Evolutionary conservation across 2,113 vertebrate species (phyloP).

Genomic region (Mirza zaza): DNA sequence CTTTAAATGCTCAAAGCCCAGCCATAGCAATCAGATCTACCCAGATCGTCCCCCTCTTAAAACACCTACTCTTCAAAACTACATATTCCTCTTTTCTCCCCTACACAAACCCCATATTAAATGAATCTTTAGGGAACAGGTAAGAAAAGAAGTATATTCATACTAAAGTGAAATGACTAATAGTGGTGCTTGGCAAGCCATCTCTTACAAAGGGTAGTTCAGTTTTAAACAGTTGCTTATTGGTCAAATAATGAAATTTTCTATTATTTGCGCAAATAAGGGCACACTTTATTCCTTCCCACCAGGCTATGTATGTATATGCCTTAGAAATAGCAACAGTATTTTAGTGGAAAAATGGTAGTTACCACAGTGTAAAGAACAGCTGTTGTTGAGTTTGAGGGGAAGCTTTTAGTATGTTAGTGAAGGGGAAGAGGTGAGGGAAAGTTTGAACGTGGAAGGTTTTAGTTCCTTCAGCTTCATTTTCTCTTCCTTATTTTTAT

Average conservation of each 20-base stretch:
- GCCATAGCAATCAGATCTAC: neutral
- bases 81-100: neutral
- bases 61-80: neutral
- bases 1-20: neutral
- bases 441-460: conserved; percentile 28
- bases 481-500: conserved; percentile 74
- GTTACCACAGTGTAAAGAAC: neutral
- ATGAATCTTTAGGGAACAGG: neutral
- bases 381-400: neutral
- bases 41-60: neutral
- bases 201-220: neutral
- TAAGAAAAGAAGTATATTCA: neutral
- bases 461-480: conserved; percentile 56
- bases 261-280: conserved; percentile 6
- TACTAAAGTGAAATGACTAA: neutral
- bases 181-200: neutral
- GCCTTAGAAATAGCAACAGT: neutral
- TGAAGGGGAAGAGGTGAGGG: conserved; percentile 47
- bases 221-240: conserved; percentile 1
- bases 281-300: neutral
- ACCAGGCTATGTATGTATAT: neutral
- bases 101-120: neutral
- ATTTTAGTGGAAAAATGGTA: neutral
- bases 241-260: neutral
- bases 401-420: neutral